phyloP scores from a whole-genome alignment of 2,888 invertebrate genomes.

The Dasysyrphus tricinctus region DNA sequence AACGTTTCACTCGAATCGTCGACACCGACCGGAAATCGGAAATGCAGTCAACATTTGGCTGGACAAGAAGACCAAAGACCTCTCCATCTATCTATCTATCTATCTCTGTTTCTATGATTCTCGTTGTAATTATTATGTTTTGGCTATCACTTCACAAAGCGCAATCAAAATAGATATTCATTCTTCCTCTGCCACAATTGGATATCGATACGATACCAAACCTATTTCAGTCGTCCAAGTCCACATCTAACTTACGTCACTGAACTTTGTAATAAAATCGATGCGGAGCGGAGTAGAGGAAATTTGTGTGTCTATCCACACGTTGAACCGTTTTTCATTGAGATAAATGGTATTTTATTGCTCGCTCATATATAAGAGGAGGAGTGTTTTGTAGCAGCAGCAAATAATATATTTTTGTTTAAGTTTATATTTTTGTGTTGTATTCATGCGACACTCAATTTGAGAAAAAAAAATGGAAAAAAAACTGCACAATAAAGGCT shows the following conservation, averaged over 20 bases:
- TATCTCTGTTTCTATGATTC: constrained; percentile 10
- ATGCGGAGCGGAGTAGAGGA: constrained; percentile 25
- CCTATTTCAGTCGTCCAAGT: constrained; percentile 39
- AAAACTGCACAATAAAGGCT: constrained; percentile 27
- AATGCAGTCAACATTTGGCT: constrained; percentile 60
- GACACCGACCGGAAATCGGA: constrained; percentile 65
- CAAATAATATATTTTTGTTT: neutral
- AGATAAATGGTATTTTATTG: constrained; percentile 39
- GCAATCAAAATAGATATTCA: constrained; percentile 37
- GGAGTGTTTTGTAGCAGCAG: constrained; percentile 12
- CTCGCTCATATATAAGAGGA: neutral
- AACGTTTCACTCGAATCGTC: constrained; percentile 31
- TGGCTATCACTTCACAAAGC: constrained; percentile 49
- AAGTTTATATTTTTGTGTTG: constrained; percentile 3
- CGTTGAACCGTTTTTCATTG: constrained; percentile 57
- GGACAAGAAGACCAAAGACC: constrained; percentile 39
- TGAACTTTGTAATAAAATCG: constrained; percentile 59
- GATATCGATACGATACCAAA: constrained; percentile 35
- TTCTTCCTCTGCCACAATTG: constrained; percentile 18
- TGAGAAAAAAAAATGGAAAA: neutral
- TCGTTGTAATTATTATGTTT: constrained; percentile 62
- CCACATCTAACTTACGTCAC: constrained; percentile 58
- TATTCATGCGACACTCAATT: constrained; percentile 13
- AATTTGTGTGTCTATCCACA: constrained; percentile 61
- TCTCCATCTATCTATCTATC: neutral